Base-by-base conservation (phyloP, 1,140 invertebrate genomes). In the Ips typographus region DNA sequence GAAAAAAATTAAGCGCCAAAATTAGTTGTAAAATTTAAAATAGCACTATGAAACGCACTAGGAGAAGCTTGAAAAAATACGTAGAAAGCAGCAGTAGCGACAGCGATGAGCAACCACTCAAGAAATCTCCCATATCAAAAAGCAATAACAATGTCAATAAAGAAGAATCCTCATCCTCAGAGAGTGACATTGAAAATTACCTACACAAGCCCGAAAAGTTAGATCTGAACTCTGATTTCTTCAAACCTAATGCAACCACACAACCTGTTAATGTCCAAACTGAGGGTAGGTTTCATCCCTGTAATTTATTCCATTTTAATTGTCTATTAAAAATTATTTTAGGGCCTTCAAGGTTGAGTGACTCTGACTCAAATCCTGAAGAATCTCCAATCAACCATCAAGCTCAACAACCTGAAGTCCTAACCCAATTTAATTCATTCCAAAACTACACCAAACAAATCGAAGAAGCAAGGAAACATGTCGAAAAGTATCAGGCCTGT, bases 381-480 rank as follows among this genome's bases (percentile, higher is more conserved):
- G 37, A 59, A 40, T 2, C 2, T 36, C 6, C 37, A 55, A 37
- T 5, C 6, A 38, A 55, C 8, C 2, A 2, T 41, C 2, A 6
- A 7, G 2, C 36, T 2, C 40, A 59, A 38, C 8, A 55, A 2
- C 2, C 37, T 38, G 37, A 55, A 47, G 49, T 42, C 40, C n/a
- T 49, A 42, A 63, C 80, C 55, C 77, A 79, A 73, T 86, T 85
- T 72, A 65, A 81, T 57, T 79, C 84, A 74, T 75, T 85, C 36
- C 78, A 83, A 73, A 73, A 81, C 39, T 84, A 84, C 69, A 82
- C 80, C 65, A 77, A 72, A 37, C 81, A 82, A 79, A 76, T 86
- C 55, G 83, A 85, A 73, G 80, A 84, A 74, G 81, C 82, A 5
- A 84, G 85, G 73, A 79, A 82, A 22, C 80, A 82, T 44, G 80